Evolutionary conservation across 2,797 vertebrate species (phyloP).

Genomic region (Parauchenoglanis ngamensis): DNA sequence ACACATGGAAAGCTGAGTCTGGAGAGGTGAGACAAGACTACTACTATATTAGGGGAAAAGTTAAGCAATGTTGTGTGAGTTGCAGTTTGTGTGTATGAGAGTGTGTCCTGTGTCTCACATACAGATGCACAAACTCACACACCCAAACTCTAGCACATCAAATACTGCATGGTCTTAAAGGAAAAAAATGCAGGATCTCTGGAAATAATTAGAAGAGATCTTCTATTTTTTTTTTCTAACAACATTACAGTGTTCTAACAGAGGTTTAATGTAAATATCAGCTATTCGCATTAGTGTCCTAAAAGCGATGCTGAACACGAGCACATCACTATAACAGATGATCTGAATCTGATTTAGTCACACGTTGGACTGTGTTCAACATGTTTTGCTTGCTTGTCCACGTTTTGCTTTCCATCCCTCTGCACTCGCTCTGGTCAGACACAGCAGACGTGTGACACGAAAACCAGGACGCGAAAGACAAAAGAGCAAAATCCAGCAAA

Average conservation of each 20-base stretch:
- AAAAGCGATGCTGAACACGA: slow-evolving; percentile 35
- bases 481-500: slow-evolving; percentile 69
- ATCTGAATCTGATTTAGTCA: slow-evolving; percentile 12
- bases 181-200: slow-evolving; percentile 34
- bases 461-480: slow-evolving; percentile 52
- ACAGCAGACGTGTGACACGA: slow-evolving; percentile 37
- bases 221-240: not conserved
- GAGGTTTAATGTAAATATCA: not conserved
- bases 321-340: slow-evolving; percentile 33
- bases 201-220: not conserved
- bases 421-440: slow-evolving; percentile 70
- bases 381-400: slow-evolving; percentile 36
- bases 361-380: slow-evolving; percentile 17
- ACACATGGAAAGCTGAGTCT: slow-evolving; percentile 35
- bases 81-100: slow-evolving; percentile 34
- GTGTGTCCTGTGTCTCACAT: not conserved
- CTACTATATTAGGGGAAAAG: slow-evolving; percentile 46
- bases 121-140: slow-evolving; percentile 25
- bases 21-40: slow-evolving; percentile 45
- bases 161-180: slow-evolving; percentile 24
- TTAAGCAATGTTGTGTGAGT: slow-evolving; percentile 41
- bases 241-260: not conserved
- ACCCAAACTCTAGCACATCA: slow-evolving; percentile 19
- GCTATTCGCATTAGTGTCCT: slow-evolving; percentile 51
- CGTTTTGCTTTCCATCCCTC: slow-evolving; percentile 71